phyloP scores from a whole-genome alignment of 2,888 invertebrate species.

The Metalampra italica region DNA sequence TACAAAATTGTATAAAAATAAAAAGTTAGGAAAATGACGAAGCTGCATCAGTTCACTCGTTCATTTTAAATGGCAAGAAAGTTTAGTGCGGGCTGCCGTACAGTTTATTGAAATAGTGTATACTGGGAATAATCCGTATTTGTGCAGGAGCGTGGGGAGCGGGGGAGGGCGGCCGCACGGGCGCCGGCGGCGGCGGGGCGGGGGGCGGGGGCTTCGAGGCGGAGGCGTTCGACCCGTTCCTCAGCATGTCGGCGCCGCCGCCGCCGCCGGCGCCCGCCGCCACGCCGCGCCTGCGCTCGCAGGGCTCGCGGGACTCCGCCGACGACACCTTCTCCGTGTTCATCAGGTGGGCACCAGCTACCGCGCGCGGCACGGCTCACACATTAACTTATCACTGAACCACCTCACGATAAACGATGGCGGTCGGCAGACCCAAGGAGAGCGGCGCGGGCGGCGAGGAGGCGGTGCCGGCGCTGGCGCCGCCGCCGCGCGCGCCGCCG shows the following conservation, averaged over 20 bases:
- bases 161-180: slow-evolving; percentile 55
- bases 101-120: too few species aligned
- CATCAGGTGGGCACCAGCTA: slow-evolving; percentile 84
- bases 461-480: slow-evolving; percentile 85
- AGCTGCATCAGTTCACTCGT: too few species aligned
- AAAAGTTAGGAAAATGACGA: too few species aligned
- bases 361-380: too few species aligned
- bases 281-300: slow-evolving; percentile 80
- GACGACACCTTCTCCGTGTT: slow-evolving; percentile 90
- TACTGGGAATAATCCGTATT: too few species aligned
- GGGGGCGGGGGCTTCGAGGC: slow-evolving; percentile 82
- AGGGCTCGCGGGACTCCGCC: slow-evolving; percentile 87
- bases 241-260: slow-evolving; percentile 88
- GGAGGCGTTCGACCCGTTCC: slow-evolving; percentile 88
- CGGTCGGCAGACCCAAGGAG: slow-evolving; percentile 71
- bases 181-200: slow-evolving; percentile 28
- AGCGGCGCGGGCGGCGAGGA: slow-evolving; percentile 50
- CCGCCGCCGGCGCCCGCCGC: slow-evolving; percentile 80
- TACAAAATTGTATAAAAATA: too few species aligned
- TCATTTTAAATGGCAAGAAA: too few species aligned
- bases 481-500: slow-evolving; percentile 80
- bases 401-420: too few species aligned
- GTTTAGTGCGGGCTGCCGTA: too few species aligned
- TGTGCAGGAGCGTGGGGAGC: slow-evolving; percentile 59
- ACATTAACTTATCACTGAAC: too few species aligned